Evolutionary conservation across 2,113 vertebrate species (phyloP).

Genomic region (Burhinus bistriatus): DNA sequence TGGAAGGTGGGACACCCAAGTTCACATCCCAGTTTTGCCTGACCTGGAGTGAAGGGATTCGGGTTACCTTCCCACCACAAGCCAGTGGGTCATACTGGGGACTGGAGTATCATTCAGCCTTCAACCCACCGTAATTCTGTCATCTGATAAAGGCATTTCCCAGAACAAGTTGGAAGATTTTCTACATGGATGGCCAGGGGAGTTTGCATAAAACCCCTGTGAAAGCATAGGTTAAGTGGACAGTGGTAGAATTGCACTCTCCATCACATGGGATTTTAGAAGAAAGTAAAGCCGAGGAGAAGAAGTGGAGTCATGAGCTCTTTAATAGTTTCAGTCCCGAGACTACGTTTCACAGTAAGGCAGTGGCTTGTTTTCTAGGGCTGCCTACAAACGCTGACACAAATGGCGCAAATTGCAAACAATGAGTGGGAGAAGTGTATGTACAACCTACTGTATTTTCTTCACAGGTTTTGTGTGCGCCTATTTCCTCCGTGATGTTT

Average conservation of each 20-base stretch:
- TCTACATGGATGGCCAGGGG: background rate
- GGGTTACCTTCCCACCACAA: background rate
- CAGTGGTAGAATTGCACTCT: background rate
- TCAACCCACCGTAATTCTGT: background rate
- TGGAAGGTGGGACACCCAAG: background rate
- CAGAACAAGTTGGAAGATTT: background rate
- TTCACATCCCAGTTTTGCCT: background rate
- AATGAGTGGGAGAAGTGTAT: conserved; percentile 39
- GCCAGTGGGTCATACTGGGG: background rate
- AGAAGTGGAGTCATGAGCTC: background rate
- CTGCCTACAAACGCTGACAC: background rate
- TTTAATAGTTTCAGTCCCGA: background rate
- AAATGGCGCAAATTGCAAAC: background rate
- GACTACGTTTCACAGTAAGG: background rate
- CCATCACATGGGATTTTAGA: background rate
- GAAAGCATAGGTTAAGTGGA: background rate
- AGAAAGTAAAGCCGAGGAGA: background rate
- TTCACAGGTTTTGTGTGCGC: conserved; percentile 28
- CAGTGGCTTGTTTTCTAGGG: background rate
- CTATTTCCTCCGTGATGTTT: conserved; percentile 20
- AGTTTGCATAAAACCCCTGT: background rate
- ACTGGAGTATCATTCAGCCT: background rate
- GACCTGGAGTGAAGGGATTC: background rate
- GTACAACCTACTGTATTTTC: conserved; percentile 19
- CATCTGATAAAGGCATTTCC: background rate